Evolutionary conservation across 2,797 vertebrate species (phyloP), one percentile per base, ranked within the genome.

Genomic region (Lycodopsis pacificus): DNA sequence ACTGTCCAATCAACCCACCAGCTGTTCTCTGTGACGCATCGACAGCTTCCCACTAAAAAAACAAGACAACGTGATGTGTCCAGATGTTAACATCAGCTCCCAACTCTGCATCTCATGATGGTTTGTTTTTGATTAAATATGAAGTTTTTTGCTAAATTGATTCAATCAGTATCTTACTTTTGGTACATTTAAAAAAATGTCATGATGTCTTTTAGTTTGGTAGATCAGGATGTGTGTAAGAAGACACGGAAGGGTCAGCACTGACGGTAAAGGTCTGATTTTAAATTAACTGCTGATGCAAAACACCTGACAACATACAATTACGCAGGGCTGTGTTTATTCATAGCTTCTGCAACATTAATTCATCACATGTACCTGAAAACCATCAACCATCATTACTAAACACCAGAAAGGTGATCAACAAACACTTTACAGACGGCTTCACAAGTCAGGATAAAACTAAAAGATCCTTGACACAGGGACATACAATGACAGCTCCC

Each of bases 1-100:
- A 79, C 68, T 30, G 65, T 58, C 71, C 69, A 75, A 54, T 62
- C 70, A 82, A 53, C 64, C 25, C 77, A 70, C 25, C 71, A 73
- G 78, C 77, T 88, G 84, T 70, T 76, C 46, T 66, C 68, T 5
- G 27, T 20, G 38, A 66, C 46, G 42, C 57, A 68, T 22, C 4
- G 27, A 65, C 46, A 71, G 64, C 58, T 49, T 67, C 38, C 51
- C 25, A 25, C 30, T 6, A 48, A 46, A 72, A 70, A 32, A 58
- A 14, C n/a, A 59, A 8, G 2, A 54, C 32, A 62, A 32, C 7
- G 22, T 44, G 22, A 48, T 13, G 10, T 53, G 34, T 65, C 48
- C 63, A 76, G 53, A 65, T 75, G 71, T 62, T 32, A 13, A 49
- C 40, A 58, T 74, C 36, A 44, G 27, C 36, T 53, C n/a, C 42